Percentiles rank a stretch among this genome's conserved stretches.
These are phyloP conservation scores for Isotomurus palustris DNA, from an alignment of 2,888 invertebrate species.

Conservation along the genomic window DNA sequence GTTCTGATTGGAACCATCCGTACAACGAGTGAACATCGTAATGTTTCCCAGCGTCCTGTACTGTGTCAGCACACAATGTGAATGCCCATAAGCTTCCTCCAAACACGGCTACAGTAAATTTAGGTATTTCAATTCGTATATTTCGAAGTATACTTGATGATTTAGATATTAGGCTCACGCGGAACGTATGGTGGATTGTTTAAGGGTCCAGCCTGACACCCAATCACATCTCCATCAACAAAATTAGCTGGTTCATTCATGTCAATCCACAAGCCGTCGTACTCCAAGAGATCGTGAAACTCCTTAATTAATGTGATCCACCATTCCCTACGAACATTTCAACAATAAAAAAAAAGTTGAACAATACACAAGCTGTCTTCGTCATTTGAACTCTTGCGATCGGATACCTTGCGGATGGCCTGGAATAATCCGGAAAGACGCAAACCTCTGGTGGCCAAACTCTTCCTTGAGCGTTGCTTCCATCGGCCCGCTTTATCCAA, in stretches of 20 bases:
- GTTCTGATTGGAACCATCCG: conserved; percentile 52
- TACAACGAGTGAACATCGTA: conserved; percentile 75
- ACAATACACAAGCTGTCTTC: background rate
- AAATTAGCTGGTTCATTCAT: conserved; percentile 70
- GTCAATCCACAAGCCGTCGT: conserved; percentile 81
- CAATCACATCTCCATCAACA: conserved; percentile 59
- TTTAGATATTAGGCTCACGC: conserved; percentile 52
- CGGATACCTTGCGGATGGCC: conserved; percentile 60
- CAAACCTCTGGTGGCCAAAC: conserved; percentile 61
- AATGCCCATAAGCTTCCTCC: conserved; percentile 67
- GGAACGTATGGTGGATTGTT: conserved; percentile 68
- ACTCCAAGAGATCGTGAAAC: conserved; percentile 60
- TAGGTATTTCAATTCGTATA: background rate
- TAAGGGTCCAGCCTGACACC: conserved; percentile 56
- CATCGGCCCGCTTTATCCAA: conserved; percentile 29
- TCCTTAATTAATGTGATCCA: conserved; percentile 65
- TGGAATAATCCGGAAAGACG: conserved; percentile 34
- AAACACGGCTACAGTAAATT: conserved; percentile 57
- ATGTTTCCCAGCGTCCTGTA: conserved; percentile 59
- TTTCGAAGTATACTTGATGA: background rate
- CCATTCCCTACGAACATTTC: too few relatives aligned
- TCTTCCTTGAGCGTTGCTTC: conserved; percentile 50
- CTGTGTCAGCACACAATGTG: conserved; percentile 31
- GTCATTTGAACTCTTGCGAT: background rate
- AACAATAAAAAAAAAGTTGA: conserved; percentile 58